Base-by-base conservation (phyloP, 2,888 invertebrate species). In the Agrotis puta region DNA sequence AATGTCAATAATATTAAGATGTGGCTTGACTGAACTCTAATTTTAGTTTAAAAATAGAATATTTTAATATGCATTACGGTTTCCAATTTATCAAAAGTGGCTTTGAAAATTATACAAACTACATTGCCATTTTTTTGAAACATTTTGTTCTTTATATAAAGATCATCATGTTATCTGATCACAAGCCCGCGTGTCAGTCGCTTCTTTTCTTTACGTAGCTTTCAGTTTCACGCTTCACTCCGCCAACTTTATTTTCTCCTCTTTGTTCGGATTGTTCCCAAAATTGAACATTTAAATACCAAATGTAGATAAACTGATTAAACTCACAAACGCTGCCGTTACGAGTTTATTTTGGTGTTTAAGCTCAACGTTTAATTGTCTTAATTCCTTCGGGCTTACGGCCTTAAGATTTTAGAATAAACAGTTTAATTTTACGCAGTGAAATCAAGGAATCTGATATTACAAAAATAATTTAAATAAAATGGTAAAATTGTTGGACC, bases 241-340 rank as follows among this genome's bases (percentile, higher is more conserved):
- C 61, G 27, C 65, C 59, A 58, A 74, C 72, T 62, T 61, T 51
- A 66, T 64, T 65, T 45, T 70, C 67, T 66, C 64, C 59, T 51
- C 66, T 80, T 83, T 79, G 70, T 62, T 79, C 84, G 82, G 85
- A 87, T 86, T 85, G 82, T 84, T 81, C 82, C 83, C 87, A 86
- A 86, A 88, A 90, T 88, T 85, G 83, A 81, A 81, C 83, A 85
- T 87, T 89, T 88, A 85, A 86, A 85, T 81, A 82, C 75, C 78
- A 77, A 75, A 79, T 79, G 77, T 73, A 83, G 74, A 79, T 72
- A 83, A 64, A 77, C 61, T 74, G 63, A 67, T 62, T 67, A 73
- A 67, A 73, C 68, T 61, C 27, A 62, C 65, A 62, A 64, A 53
- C n/a, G 54, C 54, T 43, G 79, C 51, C 43, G 48, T 27, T 58